phyloP scores from a whole-genome alignment of 1,140 invertebrate species.

The Drosophila teissieri region DNA sequence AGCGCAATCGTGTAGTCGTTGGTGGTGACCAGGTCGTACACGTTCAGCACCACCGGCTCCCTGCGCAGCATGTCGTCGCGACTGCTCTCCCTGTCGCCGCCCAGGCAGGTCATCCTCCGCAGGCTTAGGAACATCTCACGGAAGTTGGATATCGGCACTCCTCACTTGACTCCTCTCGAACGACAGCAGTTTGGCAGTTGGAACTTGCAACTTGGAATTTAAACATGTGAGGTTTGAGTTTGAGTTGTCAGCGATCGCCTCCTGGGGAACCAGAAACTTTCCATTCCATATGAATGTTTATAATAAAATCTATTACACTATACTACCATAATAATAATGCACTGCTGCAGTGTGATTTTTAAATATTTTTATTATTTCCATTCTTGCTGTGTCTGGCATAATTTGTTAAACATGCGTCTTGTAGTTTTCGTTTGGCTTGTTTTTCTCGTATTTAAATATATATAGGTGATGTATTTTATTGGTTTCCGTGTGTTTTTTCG shows the following conservation, averaged over 20 bases:
- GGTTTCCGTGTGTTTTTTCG: slow-evolving; percentile 48
- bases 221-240: too few species aligned
- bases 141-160: neutral
- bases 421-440: slow-evolving; percentile 27
- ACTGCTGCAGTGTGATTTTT: slow-evolving; percentile 15
- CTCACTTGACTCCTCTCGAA: neutral
- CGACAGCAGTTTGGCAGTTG: neutral
- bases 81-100: neutral
- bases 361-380: slow-evolving; percentile 58
- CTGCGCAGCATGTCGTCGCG: slow-evolving; percentile 24
- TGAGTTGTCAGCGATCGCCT: too few species aligned
- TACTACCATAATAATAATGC: neutral
- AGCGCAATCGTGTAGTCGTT: slow-evolving; percentile 97
- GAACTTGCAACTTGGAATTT: neutral
- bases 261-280: too few species aligned
- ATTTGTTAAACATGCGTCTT: slow-evolving; percentile 69
- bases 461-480: slow-evolving; percentile 60
- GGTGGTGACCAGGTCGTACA: slow-evolving; percentile 56
- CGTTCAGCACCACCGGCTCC: slow-evolving; percentile 63
- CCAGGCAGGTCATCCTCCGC: slow-evolving; percentile 29
- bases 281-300: too few species aligned
- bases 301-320: too few species aligned
- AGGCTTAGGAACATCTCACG: slow-evolving; percentile 23
- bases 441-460: slow-evolving; percentile 74
- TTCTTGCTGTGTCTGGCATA: slow-evolving; percentile 65